Base-by-base conservation (phyloP, 2,888 invertebrate species). In the Drosophila maculinotata region DNA sequence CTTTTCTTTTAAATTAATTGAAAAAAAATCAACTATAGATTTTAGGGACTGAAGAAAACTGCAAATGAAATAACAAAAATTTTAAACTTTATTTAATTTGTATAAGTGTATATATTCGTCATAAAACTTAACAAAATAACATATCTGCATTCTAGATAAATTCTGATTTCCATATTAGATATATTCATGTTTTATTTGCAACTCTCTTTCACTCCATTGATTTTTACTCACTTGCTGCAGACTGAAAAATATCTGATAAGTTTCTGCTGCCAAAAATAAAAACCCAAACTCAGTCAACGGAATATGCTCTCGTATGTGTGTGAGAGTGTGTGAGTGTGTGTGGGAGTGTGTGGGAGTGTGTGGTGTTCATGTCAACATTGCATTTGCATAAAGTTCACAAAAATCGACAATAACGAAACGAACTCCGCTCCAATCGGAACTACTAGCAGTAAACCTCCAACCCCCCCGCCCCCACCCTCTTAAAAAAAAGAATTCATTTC, bases 361-460 rank as follows among this genome's bases (percentile, higher is more conserved):
- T 41, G 63, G 52, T 44, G 15, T 52, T 56, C 59, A 57, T 80
- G 74, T 80, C 70, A 87, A 80, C 76, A 80, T 62, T 69, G 73
- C 69, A 84, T 84, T 84, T 87, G 86, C 88, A 87, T 84, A 86
- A 78, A 81, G 76, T 81, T 80, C 49, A 62, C 59, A 72, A 59
- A 64, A 76, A 69, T 70, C 66, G 76, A 70, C 39, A 56, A 47
- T n/a, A n/a, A n/a, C n/a, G 28, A 26, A 36, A 56, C 45, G n/a
- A 9, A 45, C 42, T 63, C 23, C 36, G 28, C 54, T 45, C 31
- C 33, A 57, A 62, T 67, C 58, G 71, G 42, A 53, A 60, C 51
- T 58, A 54, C 57, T 59, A 69, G 53, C 31, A 33, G 15, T 42
- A 35, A 31, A 26, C 49, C 48, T n/a, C 17, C 31, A 12, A 58